phyloP scores from a whole-genome alignment of 2,888 invertebrate genomes.

The Portevinia maculata region DNA sequence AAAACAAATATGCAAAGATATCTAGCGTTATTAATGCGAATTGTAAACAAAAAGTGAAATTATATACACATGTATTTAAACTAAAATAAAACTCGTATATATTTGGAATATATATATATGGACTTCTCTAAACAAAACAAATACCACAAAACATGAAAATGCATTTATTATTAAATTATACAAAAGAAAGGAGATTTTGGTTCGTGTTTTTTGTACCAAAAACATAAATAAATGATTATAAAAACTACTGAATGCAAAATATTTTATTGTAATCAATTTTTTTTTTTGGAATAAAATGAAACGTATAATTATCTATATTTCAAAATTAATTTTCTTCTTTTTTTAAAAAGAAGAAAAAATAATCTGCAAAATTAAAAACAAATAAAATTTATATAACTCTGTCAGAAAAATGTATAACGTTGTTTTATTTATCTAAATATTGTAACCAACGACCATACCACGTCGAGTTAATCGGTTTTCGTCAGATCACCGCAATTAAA shows the following conservation, averaged over 20 bases:
- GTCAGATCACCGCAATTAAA: too few species aligned
- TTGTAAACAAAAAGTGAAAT: slow-evolving; percentile 33
- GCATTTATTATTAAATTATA: slow-evolving; percentile 74
- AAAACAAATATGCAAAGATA: slow-evolving; percentile 66
- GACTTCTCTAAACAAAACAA: slow-evolving; percentile 62
- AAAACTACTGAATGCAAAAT: slow-evolving; percentile 62
- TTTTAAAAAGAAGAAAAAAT: slow-evolving; percentile 44
- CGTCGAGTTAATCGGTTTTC: too few species aligned
- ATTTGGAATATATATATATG: slow-evolving; percentile 70
- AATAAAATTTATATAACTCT: slow-evolving; percentile 58
- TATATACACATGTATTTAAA: slow-evolving; percentile 54
- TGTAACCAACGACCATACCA: too few species aligned
- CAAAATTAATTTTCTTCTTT: slow-evolving; percentile 51
- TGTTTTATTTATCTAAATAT: slow-evolving; percentile 16
- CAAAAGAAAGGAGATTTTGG: slow-evolving; percentile 67
- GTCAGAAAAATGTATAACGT: slow-evolving; percentile 24
- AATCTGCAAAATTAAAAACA: slow-evolving; percentile 41
- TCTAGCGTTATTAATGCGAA: slow-evolving; percentile 73
- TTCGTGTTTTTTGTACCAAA: slow-evolving; percentile 77
- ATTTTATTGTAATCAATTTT: slow-evolving; percentile 71
- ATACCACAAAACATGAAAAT: slow-evolving; percentile 74
- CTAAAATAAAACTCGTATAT: slow-evolving; percentile 44
- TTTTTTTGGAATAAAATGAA: slow-evolving; percentile 52
- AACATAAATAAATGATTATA: slow-evolving; percentile 52
- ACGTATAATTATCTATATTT: slow-evolving; percentile 17